phyloP scores from a whole-genome alignment of 2,888 invertebrate genomes.

The Andrena marginata region DNA sequence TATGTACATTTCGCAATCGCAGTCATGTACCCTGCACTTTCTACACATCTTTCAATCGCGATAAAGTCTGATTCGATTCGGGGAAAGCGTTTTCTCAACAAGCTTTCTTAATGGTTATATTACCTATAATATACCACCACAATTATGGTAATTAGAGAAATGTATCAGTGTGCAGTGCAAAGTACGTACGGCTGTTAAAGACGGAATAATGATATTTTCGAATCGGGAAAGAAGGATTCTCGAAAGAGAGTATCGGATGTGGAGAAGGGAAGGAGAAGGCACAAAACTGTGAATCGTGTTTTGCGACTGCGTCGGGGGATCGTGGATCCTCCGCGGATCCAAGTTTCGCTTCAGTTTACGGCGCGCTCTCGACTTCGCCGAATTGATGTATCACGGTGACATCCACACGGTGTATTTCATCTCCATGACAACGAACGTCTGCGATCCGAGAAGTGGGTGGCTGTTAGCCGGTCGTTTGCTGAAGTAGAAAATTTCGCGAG shows the following conservation, averaged over 20 bases:
- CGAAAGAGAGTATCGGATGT: conserved; percentile 5
- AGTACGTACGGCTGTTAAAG: not conserved
- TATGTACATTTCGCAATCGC: no score
- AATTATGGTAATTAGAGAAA: no score
- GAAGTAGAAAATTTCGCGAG: not conserved
- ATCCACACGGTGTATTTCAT: not conserved
- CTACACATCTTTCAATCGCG: no score
- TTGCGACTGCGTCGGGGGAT: conserved; percentile 76
- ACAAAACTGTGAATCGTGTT: conserved; percentile 54
- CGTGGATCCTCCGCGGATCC: conserved; percentile 68
- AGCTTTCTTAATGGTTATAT: no score
- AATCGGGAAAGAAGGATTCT: no score
- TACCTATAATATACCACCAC: no score
- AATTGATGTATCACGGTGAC: conserved; percentile 60
- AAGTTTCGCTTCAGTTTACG: conserved; percentile 77
- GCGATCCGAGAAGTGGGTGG: not conserved
- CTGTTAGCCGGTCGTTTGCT: not conserved
- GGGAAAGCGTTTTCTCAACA: no score
- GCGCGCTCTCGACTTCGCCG: conserved; percentile 77
- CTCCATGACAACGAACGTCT: not conserved
- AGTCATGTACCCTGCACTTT: no score
- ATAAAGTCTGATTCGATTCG: no score
- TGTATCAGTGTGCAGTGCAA: not conserved
- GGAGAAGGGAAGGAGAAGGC: conserved; percentile 43
- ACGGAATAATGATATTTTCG: not conserved